phyloP scores from a whole-genome alignment of 2,113 vertebrate species.

The Trogon surrucura region DNA sequence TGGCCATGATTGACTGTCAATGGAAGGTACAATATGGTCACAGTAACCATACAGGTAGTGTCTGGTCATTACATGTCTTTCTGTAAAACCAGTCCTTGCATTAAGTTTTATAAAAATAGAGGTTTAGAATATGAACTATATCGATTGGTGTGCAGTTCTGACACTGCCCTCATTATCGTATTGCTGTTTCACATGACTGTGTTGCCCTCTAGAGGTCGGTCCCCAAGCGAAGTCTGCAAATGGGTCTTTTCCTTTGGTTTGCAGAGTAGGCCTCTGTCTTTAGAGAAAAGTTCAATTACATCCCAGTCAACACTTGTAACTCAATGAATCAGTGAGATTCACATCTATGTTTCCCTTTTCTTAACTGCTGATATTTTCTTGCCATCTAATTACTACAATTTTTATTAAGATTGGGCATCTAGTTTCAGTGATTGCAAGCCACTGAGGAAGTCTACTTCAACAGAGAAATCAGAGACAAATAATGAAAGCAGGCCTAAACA shows the following conservation, averaged over 20 bases:
- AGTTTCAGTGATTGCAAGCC: neutral
- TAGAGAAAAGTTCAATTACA: neutral
- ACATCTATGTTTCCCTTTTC: neutral
- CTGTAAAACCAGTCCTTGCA: neutral
- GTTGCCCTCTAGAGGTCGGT: slow-evolving; percentile 62
- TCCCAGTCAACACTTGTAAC: neutral
- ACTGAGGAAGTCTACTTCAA: neutral
- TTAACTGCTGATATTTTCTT: neutral
- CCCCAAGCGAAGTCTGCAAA: neutral
- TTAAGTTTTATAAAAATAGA: neutral
- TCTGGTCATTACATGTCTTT: neutral
- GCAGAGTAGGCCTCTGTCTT: neutral
- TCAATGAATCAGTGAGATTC: neutral
- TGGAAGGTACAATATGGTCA: neutral
- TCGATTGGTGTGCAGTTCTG: neutral
- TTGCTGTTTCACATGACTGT: neutral
- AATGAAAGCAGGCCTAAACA: neutral
- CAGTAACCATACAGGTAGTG: neutral
- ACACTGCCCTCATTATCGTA: fast-evolving
- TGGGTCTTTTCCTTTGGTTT: neutral
- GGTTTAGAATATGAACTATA: neutral
- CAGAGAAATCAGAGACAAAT: neutral
- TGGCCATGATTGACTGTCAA: neutral
- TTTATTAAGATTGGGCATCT: neutral
- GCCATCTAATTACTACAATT: neutral